Evolutionary conservation across 2,888 invertebrate species (phyloP).

Genomic region (Melieria crassipennis): DNA sequence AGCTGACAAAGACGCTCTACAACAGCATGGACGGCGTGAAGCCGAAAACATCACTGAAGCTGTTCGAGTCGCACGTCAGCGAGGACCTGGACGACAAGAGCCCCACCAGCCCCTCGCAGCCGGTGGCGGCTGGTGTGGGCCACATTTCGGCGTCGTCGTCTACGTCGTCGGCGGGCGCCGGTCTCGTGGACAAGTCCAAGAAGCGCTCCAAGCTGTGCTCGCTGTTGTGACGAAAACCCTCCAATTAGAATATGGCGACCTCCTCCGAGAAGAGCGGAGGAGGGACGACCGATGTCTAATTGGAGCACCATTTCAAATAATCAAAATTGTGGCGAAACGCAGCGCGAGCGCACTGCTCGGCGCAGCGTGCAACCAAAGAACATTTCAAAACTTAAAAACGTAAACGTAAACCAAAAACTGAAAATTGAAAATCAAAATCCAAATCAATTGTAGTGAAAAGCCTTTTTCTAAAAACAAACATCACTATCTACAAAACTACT

Average conservation of each 20-base stretch:
- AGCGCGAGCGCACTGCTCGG: no score
- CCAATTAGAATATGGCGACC: slow-evolving; percentile 63
- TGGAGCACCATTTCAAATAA: slow-evolving; percentile 41
- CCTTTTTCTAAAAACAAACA: no score
- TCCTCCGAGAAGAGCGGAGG: slow-evolving; percentile 49
- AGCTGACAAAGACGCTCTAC: slow-evolving; percentile 69
- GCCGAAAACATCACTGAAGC: slow-evolving; percentile 60
- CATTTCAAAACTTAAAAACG: neutral
- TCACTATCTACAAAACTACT: no score
- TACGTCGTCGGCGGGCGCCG: slow-evolving; percentile 54
- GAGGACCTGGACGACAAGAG: slow-evolving; percentile 64
- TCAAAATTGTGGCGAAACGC: neutral
- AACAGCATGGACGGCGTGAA: slow-evolving; percentile 64
- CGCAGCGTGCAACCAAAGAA: neutral
- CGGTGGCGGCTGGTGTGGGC: slow-evolving; percentile 44
- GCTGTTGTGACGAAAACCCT: slow-evolving; percentile 66
- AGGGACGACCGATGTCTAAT: slow-evolving; percentile 60
- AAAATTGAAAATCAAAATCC: neutral
- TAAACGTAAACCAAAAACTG: slow-evolving; percentile 14
- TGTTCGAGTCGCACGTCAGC: slow-evolving; percentile 59
- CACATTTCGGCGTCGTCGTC: slow-evolving; percentile 62
- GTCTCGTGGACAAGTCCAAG: slow-evolving; percentile 59
- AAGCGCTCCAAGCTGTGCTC: slow-evolving; percentile 66
- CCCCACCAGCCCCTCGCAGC: slow-evolving; percentile 61
- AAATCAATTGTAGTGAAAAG: neutral